Evolutionary conservation across 1,140 invertebrate genomes (phyloP), one percentile per base, ranked within the genome.

Genomic region (Condylostylus longicornis): DNA sequence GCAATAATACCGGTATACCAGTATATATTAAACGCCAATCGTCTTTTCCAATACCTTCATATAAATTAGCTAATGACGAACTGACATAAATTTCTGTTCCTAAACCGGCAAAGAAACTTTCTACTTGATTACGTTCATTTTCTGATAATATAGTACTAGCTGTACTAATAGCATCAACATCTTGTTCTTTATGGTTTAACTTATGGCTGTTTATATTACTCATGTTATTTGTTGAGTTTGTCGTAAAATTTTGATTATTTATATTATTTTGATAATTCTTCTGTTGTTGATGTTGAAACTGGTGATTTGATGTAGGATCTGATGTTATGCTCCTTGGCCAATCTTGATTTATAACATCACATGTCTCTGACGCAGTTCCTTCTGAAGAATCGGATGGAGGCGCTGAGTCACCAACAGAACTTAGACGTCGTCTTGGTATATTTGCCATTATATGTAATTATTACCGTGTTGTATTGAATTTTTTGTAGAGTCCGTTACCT

Each of bases 51-150:
- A 63, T 69, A 29, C 74, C 71, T 39, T 75, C 70, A 47, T 79
- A 88, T 23, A 89, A 57, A 61, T 86, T 87, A 13, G 81, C 82
- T 49, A 88, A 54, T 12, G 81, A 82, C 20, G 72, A 69, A 46
- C 82, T 81, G 1, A 88, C 83, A 53, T 68, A 80, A 17, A 88
- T 76, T 51, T 79, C 74, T 1, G 81, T 82, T 51, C 82, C 82
- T 36, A 85, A 68, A 27, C 81, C 81, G 19, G 71, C 67, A 48
- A 83, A 84, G 50, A 84, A 84, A 28, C 75, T 74, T 57, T 87
- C 82, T 37, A 86, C 71, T 58, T 84, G 79, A 14, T 71, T 63
- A 8, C 80, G 63, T 48, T 87, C 83, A 35, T 72, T 61, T 28
- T 82, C 78, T 2, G 71, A 72, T 10, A 85, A 51, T 46, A 45